Conservation (phyloP, 2,888 invertebrate species). For the Drosophila lacicola region DNA sequence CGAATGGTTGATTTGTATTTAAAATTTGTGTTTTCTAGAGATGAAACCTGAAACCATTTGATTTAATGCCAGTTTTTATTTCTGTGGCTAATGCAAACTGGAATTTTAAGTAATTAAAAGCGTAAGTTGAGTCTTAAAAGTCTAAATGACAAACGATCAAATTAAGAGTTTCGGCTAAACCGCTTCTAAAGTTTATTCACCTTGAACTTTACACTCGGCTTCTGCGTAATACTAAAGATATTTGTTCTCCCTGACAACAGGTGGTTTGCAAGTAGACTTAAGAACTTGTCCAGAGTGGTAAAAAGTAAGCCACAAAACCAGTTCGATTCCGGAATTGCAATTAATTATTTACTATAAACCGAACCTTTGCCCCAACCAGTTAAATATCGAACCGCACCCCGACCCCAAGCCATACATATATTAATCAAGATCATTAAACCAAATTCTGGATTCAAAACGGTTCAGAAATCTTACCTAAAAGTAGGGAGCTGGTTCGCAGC, state of each 20-base stretch:
- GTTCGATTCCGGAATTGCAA: no score
- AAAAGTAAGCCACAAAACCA: neutral
- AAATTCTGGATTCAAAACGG: no score
- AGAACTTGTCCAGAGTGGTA: neutral
- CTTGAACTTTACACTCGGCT: constrained; percentile 4
- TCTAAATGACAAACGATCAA: constrained; percentile 6
- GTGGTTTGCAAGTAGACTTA: neutral
- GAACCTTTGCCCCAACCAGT: no score
- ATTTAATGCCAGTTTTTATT: constrained; percentile 5
- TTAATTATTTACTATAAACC: no score
- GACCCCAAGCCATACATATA: no score
- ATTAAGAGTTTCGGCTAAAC: neutral
- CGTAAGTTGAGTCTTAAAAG: neutral
- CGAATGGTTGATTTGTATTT: neutral
- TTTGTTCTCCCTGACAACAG: neutral
- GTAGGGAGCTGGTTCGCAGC: no score
- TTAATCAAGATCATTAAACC: no score
- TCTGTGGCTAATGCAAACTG: neutral
- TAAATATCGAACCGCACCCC: no score
- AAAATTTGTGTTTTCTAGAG: neutral
- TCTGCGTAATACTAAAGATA: neutral
- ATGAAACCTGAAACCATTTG: constrained; percentile 8
- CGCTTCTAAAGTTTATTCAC: neutral
- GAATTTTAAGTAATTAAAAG: neutral
- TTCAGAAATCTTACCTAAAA: no score